Evolutionary conservation across 2,797 vertebrate species (phyloP).

Genomic region (Melanotaenia maccullochi): DNA sequence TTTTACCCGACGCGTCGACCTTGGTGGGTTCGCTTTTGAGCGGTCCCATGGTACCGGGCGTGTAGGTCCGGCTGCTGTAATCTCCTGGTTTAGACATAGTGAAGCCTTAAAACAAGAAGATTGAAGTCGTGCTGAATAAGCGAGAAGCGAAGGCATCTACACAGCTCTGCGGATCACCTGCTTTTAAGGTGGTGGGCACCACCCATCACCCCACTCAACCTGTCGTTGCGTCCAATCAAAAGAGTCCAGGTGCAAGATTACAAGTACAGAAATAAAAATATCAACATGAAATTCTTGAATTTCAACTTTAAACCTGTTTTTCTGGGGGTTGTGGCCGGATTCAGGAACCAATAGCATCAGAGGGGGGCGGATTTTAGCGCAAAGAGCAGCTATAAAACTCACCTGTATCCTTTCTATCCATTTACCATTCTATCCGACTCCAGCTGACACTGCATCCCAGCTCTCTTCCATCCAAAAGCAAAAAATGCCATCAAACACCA

Average conservation of each 20-base stretch:
- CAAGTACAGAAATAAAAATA: not conserved
- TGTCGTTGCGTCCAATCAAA: slow-evolving; percentile 54
- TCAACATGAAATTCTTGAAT: slow-evolving; percentile 53
- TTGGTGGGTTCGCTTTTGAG: slow-evolving; percentile 32
- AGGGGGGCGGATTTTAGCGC: slow-evolving; percentile 42
- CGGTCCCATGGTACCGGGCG: not conserved
- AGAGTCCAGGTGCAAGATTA: slow-evolving; percentile 10
- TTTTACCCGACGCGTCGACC: slow-evolving; percentile 57
- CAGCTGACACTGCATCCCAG: not conserved
- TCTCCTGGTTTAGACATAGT: slow-evolving; percentile 53
- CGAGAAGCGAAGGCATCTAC: slow-evolving; percentile 4
- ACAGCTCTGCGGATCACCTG: slow-evolving; percentile 12
- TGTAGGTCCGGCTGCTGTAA: slow-evolving; percentile 73
- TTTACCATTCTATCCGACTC: slow-evolving; percentile 1
- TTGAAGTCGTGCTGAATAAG: not conserved
- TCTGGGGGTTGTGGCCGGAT: slow-evolving; percentile 12
- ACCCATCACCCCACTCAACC: slow-evolving; percentile 51
- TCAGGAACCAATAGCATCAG: slow-evolving; percentile 42
- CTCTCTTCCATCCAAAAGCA: not conserved
- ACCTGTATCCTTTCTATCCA: slow-evolving; percentile 9
- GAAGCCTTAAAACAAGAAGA: not conserved
- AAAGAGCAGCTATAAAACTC: slow-evolving; percentile 57
- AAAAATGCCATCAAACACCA: slow-evolving; percentile 49
- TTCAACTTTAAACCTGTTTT: slow-evolving; percentile 43
- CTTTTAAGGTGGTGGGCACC: slow-evolving; percentile 57